phyloP scores from a whole-genome alignment of 2,113 vertebrate genomes.

The Scomber japonicus region DNA sequence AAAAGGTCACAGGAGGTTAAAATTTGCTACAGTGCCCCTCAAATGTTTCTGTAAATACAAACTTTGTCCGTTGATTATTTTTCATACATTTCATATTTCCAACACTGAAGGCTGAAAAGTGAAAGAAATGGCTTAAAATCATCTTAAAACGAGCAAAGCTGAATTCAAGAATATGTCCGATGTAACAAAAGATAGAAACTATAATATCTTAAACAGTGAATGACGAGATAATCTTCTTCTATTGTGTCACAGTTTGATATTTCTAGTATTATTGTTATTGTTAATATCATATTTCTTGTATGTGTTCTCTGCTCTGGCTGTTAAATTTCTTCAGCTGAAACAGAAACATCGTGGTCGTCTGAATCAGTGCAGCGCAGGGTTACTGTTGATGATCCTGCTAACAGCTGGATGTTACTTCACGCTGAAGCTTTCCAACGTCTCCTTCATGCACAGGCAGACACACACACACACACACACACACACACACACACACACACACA shows the following conservation, averaged over 20 bases:
- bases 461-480: slow-evolving; percentile 31
- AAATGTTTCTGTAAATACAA: too few relatives aligned
- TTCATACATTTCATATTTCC: too few relatives aligned
- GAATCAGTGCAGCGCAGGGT: slow-evolving; percentile 17
- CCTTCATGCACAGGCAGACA: neutral
- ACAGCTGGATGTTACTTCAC: slow-evolving; percentile 61
- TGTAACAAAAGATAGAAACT: neutral
- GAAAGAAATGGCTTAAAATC: too few relatives aligned
- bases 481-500: slow-evolving; percentile 9
- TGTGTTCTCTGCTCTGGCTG: neutral
- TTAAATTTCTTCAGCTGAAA: neutral
- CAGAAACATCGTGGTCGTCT: neutral
- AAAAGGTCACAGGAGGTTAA: too few relatives aligned
- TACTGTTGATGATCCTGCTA: slow-evolving; percentile 43
- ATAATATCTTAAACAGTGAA: too few relatives aligned
- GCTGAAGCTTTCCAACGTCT: slow-evolving; percentile 22
- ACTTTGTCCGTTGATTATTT: too few relatives aligned
- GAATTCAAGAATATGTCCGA: neutral
- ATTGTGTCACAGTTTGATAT: neutral
- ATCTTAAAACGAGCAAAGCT: too few relatives aligned
- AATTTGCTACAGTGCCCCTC: too few relatives aligned
- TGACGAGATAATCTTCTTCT: too few relatives aligned
- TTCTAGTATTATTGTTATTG: neutral
- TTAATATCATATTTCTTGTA: neutral
- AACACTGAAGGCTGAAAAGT: too few relatives aligned